Base-by-base conservation (phyloP, 2,888 invertebrate species). In the Andrena fulva region DNA sequence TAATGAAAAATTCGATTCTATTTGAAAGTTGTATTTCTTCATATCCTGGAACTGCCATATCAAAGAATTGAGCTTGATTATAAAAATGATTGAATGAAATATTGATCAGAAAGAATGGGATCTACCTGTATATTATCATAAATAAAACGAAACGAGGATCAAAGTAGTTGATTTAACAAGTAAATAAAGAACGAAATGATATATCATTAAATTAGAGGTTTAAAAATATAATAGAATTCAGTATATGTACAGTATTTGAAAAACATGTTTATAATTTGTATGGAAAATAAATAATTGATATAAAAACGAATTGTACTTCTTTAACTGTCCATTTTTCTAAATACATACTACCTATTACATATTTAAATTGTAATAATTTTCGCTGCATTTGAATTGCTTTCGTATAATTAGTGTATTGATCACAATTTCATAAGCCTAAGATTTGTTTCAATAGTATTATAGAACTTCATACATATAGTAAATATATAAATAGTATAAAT, bases 211-310 rank as follows among this genome's bases (percentile, higher is more conserved):
- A 93, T 93, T 94, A 94, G 94, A 94, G 92, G 91, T 94, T 94
- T 94, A 93, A 93, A 94, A 93, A 93, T 94, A 92, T 93, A 92
- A 93, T 94, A 93, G 93, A 94, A 94, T 92, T 94, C 94, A 93
- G 93, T 94, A 93, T 94, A 94, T 96, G 96, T 96, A 96, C 96
- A 96, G 96, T 96, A 96, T 96, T 96, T 96, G 96, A 96, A 96
- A 95, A 95, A 96, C 96, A 96, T 96, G 96, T 96, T 96, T 95
- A 96, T 96, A 96, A 96, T 96, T 96, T 96, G 96, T 96, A 96
- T 96, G 96, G 96, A 96, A 96, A 93, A 93, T 92, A 93, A 94
- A 94, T 92, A 93, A 94, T 93, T 93, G 93, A 93, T 93, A 93
- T 92, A 93, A 93, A 93, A 93, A 78, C 42, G 69, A 82, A 67